Percentiles rank a stretch among this genome's conserved stretches.
phyloP scores from a whole-genome alignment of 1,140 invertebrate species.

The Phthorimaea operculella region DNA sequence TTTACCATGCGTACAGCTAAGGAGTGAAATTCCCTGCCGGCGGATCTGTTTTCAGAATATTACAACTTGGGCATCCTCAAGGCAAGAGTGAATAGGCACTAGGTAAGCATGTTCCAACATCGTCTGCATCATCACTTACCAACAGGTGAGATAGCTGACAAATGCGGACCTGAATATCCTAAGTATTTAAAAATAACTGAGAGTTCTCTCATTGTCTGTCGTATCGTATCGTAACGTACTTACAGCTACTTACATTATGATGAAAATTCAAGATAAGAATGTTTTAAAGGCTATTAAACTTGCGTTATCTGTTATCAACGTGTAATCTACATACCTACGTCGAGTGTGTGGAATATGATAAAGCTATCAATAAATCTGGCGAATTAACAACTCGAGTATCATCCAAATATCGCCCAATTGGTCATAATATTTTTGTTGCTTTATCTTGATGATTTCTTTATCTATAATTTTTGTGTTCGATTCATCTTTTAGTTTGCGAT shows the following conservation, averaged over 20 bases:
- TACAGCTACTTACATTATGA: background rate
- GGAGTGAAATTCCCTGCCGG: too few species aligned
- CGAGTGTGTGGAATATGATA: constrained; percentile 29
- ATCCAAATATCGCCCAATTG: background rate
- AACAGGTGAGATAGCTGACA: too few species aligned
- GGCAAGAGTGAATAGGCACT: too few species aligned
- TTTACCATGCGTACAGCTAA: too few species aligned
- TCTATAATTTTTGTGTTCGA: background rate
- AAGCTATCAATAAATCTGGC: constrained; percentile 51
- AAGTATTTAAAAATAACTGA: too few species aligned
- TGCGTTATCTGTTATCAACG: constrained; percentile 45
- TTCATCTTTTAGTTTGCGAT: too few species aligned
- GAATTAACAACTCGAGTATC: constrained; percentile 30
- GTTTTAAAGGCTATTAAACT: constrained; percentile 49
- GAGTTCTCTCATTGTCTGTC: too few species aligned
- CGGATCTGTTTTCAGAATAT: too few species aligned
- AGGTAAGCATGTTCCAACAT: too few species aligned
- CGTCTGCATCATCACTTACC: too few species aligned
- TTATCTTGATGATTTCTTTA: constrained; percentile 26
- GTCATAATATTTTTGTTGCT: constrained; percentile 15
- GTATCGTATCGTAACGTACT: background rate
- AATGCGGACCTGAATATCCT: too few species aligned
- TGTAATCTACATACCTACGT: constrained; percentile 38
- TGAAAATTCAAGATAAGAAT: constrained; percentile 1
- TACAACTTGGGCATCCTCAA: too few species aligned